Evolutionary conservation across 2,113 vertebrate genomes (phyloP).

Genomic region (Orthonyx spaldingii): DNA sequence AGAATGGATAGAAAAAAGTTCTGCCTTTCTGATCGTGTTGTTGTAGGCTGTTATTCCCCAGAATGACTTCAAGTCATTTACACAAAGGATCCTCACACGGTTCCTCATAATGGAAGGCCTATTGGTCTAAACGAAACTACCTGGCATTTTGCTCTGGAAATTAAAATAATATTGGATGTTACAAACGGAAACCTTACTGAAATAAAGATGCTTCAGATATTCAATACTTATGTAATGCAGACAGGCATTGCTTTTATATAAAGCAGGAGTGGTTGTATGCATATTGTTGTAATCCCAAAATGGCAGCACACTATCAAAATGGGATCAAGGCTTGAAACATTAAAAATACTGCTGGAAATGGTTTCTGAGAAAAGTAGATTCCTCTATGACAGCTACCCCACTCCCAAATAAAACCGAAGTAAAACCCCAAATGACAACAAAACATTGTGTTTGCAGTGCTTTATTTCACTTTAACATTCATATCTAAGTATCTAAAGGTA

Average conservation of each 20-base stretch:
- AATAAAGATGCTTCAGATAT: background rate
- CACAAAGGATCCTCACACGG: background rate
- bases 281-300: background rate
- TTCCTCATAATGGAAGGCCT: rapidly evolving
- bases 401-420: background rate
- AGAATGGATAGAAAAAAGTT: background rate
- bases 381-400: background rate
- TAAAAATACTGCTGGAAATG: background rate
- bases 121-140: background rate
- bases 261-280: background rate
- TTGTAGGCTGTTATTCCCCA: background rate
- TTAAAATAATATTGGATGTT: background rate
- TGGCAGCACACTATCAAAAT: background rate
- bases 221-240: background rate
- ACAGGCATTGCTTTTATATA: background rate
- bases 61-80: background rate
- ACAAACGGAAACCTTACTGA: background rate
- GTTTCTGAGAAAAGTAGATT: background rate
- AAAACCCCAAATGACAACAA: background rate
- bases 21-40: background rate
- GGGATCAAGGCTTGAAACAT: background rate
- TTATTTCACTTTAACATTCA: background rate
- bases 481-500: background rate
- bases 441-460: background rate
- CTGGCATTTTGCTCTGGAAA: background rate